Evolutionary conservation across 2,888 invertebrate species (phyloP).

Genomic region (Drosophila kambysellisi): DNA sequence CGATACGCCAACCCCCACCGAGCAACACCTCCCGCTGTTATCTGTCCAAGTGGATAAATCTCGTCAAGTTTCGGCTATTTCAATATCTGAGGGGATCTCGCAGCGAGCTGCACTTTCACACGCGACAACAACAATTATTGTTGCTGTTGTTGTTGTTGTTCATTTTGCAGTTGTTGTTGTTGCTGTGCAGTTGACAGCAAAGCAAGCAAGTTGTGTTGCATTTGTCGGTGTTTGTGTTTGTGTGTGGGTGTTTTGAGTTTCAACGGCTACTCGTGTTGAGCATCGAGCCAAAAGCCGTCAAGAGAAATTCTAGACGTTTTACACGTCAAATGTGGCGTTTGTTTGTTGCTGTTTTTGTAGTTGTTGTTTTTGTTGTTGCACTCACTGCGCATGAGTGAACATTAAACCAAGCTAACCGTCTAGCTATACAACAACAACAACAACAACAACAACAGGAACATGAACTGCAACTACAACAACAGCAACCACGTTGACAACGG

Average conservation of each 20-base stretch:
- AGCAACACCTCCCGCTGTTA: conserved; percentile 5
- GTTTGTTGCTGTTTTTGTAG: conserved; percentile 30
- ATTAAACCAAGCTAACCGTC: conserved; percentile 59
- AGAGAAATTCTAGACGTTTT: conserved; percentile 80
- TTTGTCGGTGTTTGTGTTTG: conserved; percentile 33
- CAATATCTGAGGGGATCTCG: conserved; percentile 23
- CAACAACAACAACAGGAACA: conserved; percentile 13
- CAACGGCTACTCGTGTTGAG: conserved; percentile 76
- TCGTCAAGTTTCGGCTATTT: conserved; percentile 5
- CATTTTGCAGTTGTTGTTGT: conserved; percentile 21
- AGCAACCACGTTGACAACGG: conserved; percentile 51
- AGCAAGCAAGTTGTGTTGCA: conserved; percentile 26
- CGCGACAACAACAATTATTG: conserved; percentile 40
- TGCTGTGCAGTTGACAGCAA: conserved; percentile 23
- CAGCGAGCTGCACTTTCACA: conserved; percentile 61
- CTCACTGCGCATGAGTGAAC: conserved; percentile 80
- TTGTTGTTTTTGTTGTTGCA: conserved; percentile 41
- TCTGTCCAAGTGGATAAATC: conserved; percentile 34
- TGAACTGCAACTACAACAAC: conserved; percentile 31
- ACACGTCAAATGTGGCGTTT: conserved; percentile 67
- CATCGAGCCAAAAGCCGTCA: conserved; percentile 62
- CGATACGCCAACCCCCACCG: background rate
- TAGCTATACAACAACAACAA: conserved; percentile 34
- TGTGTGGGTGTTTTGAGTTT: conserved; percentile 71
- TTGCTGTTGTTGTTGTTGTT: background rate